A percentile compares a stretch with the other conserved stretches of the same genome.
Evolutionary conservation across 64 coral and sea anemone genomes (phyloP).

Genomic region (Montipora sp.): DNA sequence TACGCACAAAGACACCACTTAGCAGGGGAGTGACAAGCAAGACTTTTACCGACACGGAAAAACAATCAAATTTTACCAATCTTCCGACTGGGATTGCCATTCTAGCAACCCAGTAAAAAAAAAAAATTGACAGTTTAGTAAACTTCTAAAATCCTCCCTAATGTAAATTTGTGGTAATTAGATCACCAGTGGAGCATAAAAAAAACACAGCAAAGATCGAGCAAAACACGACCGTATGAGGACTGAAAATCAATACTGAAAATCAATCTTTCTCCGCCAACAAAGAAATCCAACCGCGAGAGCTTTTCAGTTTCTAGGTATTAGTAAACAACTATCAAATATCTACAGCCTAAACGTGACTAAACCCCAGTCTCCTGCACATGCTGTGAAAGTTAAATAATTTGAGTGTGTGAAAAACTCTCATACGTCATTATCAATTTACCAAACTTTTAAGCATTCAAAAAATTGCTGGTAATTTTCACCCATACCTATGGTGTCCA

Average conservation of each 20-base stretch:
- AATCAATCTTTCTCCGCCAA: background rate
- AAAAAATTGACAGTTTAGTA: background rate
- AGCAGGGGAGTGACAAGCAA: no score
- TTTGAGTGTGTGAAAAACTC: background rate
- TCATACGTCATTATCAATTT: background rate
- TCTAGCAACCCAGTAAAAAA: background rate
- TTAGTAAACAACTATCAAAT: constrained; percentile 11
- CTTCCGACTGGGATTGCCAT: no score
- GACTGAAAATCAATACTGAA: constrained; percentile 4
- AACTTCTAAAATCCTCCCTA: background rate
- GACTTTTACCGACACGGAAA: no score
- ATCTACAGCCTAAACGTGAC: background rate
- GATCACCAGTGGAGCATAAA: background rate
- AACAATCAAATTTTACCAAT: no score
- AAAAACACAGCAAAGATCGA: background rate
- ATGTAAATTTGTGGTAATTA: constrained; percentile 6
- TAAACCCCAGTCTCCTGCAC: background rate
- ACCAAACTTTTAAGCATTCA: background rate
- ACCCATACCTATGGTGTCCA: background rate
- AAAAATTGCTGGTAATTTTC: background rate
- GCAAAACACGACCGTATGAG: background rate
- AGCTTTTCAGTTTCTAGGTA: background rate
- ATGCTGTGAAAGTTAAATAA: no score
- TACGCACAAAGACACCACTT: no score
- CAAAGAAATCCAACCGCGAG: background rate